Evolutionary conservation across 2,797 vertebrate species (phyloP).

Genomic region (Rhynchotus rufescens): DNA sequence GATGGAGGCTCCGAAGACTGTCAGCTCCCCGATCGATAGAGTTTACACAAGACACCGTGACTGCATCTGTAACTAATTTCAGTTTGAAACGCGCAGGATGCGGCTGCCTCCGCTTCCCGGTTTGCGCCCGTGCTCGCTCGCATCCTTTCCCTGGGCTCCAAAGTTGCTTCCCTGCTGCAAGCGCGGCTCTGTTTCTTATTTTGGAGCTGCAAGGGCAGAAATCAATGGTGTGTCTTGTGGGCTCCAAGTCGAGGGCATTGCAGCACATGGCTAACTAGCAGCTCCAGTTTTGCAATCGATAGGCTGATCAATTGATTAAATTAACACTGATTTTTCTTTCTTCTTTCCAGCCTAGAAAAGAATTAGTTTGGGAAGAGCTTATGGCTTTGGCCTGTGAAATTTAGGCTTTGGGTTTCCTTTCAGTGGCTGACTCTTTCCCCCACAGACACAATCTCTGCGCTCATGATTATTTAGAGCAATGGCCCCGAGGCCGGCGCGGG

Average conservation of each 20-base stretch:
- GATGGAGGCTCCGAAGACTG: constrained; percentile 82
- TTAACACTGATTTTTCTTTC: constrained; percentile 85
- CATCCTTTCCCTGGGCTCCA: background rate
- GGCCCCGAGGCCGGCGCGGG: background rate
- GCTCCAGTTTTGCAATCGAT: constrained; percentile 85
- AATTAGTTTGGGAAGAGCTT: constrained; percentile 72
- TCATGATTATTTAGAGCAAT: constrained; percentile 64
- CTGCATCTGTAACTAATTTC: constrained; percentile 88
- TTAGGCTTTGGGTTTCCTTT: constrained; percentile 72
- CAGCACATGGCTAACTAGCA: constrained; percentile 80
- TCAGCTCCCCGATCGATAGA: constrained; percentile 86
- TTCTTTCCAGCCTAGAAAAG: constrained; percentile 76
- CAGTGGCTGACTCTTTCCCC: constrained; percentile 56
- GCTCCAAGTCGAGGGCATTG: constrained; percentile 79
- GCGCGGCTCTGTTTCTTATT: constrained; percentile 30
- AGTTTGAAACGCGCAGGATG: constrained; percentile 79
- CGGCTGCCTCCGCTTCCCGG: constrained; percentile 64
- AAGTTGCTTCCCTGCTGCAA: constrained; percentile 46
- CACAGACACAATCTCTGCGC: constrained; percentile 1
- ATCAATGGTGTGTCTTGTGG: constrained; percentile 77
- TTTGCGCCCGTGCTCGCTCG: constrained; percentile 28
- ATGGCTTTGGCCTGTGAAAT: constrained; percentile 74
- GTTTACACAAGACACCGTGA: constrained; percentile 86
- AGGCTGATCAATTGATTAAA: constrained; percentile 90
- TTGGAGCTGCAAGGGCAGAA: constrained; percentile 76